Conservation (phyloP, 2,797 vertebrate genomes). For the Triplophysa bombifrons region DNA sequence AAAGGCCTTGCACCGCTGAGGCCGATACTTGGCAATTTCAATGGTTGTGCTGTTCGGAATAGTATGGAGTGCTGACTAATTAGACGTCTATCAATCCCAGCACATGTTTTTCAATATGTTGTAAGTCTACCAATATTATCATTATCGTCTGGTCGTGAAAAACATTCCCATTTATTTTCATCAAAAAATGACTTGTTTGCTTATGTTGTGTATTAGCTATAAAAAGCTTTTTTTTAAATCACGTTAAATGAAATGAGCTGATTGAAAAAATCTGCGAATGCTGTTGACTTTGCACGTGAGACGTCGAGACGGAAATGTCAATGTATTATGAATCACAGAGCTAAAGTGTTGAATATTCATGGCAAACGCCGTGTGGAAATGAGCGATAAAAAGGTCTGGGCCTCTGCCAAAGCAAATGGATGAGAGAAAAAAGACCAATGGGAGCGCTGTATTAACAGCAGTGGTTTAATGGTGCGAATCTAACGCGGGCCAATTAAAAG, state of each 20-base stretch:
- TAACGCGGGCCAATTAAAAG: conserved; percentile 80
- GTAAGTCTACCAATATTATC: too few relatives aligned
- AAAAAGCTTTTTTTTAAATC: not conserved
- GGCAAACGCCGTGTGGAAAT: conserved; percentile 61
- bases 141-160: too few relatives aligned
- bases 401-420: conserved; percentile 59
- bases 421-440: conserved; percentile 48
- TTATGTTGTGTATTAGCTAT: not conserved
- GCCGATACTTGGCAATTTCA: conserved; percentile 44
- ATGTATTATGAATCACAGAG: conserved; percentile 68
- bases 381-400: conserved; percentile 42
- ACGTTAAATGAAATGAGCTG: not conserved
- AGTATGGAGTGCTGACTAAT: conserved; percentile 34
- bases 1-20: conserved; percentile 62
- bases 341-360: conserved; percentile 76
- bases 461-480: conserved; percentile 80
- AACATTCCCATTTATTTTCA: too few relatives aligned
- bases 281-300: conserved; percentile 28
- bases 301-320: conserved; percentile 33
- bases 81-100: conserved; percentile 1
- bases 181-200: not conserved
- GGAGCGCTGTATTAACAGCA: conserved; percentile 68
- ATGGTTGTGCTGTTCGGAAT: conserved; percentile 57
- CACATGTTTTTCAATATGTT: not conserved
- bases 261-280: conserved; percentile 18